phyloP scores from a whole-genome alignment of 2,113 vertebrate genomes.

The Gorsachius goisagi region DNA sequence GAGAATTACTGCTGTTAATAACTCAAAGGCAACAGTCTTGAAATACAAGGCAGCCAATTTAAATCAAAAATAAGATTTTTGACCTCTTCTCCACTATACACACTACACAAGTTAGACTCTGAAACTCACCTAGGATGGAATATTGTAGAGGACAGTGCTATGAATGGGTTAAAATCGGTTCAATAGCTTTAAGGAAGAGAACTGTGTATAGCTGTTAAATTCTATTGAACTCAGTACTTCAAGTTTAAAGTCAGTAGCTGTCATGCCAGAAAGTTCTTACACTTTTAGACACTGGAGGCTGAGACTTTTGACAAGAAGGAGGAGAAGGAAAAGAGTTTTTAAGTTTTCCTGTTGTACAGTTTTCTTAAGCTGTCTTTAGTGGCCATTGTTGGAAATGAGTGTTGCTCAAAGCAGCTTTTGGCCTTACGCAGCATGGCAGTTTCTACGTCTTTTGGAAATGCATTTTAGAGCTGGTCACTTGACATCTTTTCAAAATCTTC shows the following conservation, averaged over 20 bases:
- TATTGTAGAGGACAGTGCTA: background rate
- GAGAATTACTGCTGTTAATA: background rate
- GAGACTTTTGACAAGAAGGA: background rate
- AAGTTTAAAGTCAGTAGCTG: background rate
- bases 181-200: background rate
- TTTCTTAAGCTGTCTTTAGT: background rate
- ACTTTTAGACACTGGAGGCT: background rate
- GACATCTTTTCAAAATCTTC: background rate
- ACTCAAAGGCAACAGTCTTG: background rate
- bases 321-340: background rate
- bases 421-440: background rate
- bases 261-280: background rate
- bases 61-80: background rate
- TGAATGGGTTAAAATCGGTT: background rate
- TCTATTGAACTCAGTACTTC: background rate
- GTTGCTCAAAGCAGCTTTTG: background rate
- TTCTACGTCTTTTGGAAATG: background rate
- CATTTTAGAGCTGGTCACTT: background rate
- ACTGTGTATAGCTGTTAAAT: background rate
- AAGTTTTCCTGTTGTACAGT: background rate
- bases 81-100: background rate
- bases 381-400: background rate
- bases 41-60: background rate
- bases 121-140: background rate
- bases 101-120: background rate